Conservation (phyloP, 2,113 vertebrate species). For the Chamaea fasciata region DNA sequence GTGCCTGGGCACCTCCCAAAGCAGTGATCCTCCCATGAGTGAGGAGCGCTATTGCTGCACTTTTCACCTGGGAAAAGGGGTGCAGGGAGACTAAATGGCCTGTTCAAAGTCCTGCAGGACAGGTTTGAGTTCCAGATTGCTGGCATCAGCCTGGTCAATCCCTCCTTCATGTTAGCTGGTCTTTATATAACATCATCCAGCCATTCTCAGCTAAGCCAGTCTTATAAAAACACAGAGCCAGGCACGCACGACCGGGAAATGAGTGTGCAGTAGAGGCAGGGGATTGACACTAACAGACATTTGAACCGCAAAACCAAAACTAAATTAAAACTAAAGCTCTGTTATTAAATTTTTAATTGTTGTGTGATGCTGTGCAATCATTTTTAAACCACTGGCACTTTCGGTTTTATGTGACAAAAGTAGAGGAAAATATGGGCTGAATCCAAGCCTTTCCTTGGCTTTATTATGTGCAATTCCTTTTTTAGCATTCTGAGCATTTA, state of each 20-base stretch:
- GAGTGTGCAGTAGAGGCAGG: not conserved
- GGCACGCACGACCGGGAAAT: not conserved
- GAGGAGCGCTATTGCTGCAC: not conserved
- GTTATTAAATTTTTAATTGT: constrained; percentile 67
- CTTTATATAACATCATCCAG: not conserved
- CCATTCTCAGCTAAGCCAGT: not conserved
- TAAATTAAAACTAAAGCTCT: constrained; percentile 66
- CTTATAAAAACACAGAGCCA: not conserved
- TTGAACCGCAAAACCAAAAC: constrained; percentile 13
- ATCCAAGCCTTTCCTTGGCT: constrained; percentile 49
- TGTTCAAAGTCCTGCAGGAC: not conserved
- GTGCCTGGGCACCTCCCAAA: not conserved
- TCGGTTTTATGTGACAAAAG: constrained; percentile 30
- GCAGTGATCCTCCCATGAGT: not conserved
- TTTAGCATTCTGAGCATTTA: constrained; percentile 75
- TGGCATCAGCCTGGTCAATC: not conserved
- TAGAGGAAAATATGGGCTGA: not conserved
- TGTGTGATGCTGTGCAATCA: not conserved
- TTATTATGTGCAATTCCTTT: constrained; percentile 64
- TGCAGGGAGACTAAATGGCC: not conserved
- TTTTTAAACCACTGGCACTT: constrained; percentile 35
- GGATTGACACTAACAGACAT: not conserved
- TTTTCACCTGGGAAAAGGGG: not conserved
- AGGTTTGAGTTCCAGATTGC: not conserved
- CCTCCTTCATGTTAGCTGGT: not conserved